These are phyloP conservation scores for Arnoldichthys spilopterus DNA, from an alignment of 2,797 vertebrate genomes.

Conservation along the genomic window DNA sequence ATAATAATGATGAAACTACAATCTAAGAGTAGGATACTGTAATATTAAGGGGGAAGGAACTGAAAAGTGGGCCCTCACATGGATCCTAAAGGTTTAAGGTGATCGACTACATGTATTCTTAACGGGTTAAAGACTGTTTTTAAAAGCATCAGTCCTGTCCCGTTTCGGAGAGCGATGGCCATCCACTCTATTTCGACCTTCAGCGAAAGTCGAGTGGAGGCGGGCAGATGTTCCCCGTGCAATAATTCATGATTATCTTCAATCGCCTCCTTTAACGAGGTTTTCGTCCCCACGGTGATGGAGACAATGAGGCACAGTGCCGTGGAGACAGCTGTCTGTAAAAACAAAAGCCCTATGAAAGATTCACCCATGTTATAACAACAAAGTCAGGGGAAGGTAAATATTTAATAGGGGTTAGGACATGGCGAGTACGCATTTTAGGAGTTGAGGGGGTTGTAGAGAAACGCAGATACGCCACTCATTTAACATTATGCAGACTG, in stretches of 20 bases:
- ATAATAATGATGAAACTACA: too few relatives aligned
- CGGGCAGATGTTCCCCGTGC: conserved; percentile 65
- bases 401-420: conserved; percentile 45
- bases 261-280: conserved; percentile 68
- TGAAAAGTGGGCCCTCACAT: too few relatives aligned
- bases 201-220: conserved; percentile 61
- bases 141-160: background rate
- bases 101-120: background rate
- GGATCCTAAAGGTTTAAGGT: background rate
- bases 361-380: conserved; percentile 62
- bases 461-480: background rate
- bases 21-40: too few relatives aligned
- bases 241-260: conserved; percentile 73
- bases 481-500: background rate
- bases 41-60: too few relatives aligned
- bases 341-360: conserved; percentile 65
- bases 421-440: conserved; percentile 21
- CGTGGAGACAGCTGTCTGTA: conserved; percentile 66
- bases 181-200: conserved; percentile 59
- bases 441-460: background rate
- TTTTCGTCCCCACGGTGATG: conserved; percentile 61
- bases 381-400: conserved; percentile 56
- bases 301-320: conserved; percentile 52
- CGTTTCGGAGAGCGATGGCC: conserved; percentile 37
- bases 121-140: background rate